Conservation (phyloP, 2,888 invertebrate species). For the Dromius quadrimaculatus region DNA sequence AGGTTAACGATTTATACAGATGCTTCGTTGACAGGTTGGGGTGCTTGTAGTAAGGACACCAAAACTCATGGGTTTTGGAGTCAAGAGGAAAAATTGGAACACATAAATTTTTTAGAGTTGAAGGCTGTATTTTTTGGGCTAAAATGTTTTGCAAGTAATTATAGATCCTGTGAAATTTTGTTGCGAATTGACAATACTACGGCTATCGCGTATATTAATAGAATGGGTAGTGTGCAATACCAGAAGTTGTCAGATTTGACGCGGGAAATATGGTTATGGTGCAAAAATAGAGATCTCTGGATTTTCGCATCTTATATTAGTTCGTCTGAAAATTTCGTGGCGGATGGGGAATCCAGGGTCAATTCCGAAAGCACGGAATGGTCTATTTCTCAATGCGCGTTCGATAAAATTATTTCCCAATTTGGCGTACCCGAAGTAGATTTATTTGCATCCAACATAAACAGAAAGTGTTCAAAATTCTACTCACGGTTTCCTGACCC, state of each 20-base stretch:
- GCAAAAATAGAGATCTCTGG: not conserved
- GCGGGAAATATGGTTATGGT: not conserved
- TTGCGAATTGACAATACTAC: too few species aligned
- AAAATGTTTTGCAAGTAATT: too few species aligned
- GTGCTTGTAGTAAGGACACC: slow-evolving; percentile 41
- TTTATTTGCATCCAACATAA: slow-evolving; percentile 3
- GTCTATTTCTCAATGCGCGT: too few species aligned
- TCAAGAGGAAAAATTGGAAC: not conserved
- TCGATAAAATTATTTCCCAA: not conserved
- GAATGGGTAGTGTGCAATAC: not conserved
- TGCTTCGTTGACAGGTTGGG: slow-evolving; percentile 55
- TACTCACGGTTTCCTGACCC: slow-evolving; percentile 9
- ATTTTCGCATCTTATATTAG: not conserved
- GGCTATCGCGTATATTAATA: not conserved
- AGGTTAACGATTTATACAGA: slow-evolving; percentile 51
- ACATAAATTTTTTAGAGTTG: slow-evolving; percentile 40
- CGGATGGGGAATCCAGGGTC: too few species aligned
- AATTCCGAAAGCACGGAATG: too few species aligned
- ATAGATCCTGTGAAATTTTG: too few species aligned
- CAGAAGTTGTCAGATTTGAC: not conserved
- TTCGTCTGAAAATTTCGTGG: not conserved
- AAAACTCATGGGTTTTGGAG: slow-evolving; percentile 39
- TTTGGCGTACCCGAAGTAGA: not conserved
- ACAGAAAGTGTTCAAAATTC: not conserved
- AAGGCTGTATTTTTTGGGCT: not conserved